Conservation (phyloP, 2,797 vertebrate genomes). For the Monodelphis domestica region DNA sequence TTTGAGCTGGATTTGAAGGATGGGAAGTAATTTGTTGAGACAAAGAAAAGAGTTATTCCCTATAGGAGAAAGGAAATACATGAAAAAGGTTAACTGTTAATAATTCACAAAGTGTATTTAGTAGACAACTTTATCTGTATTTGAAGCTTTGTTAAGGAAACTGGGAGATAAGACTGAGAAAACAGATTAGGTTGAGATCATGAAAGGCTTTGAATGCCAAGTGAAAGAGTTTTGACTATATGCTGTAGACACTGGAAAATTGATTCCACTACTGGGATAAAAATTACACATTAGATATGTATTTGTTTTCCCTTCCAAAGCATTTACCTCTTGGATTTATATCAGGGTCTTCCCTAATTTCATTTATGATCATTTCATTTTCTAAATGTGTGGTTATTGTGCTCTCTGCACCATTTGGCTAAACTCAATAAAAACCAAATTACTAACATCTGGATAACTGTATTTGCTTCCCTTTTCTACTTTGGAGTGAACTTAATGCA, state of each 20-base stretch:
- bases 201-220: not conserved
- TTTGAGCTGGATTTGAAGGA: not conserved
- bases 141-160: not conserved
- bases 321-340: not conserved
- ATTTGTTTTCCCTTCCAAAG: not conserved
- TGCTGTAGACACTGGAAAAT: not conserved
- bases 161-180: conserved; percentile 2
- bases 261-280: not conserved
- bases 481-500: not conserved
- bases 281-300: not conserved
- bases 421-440: conserved; percentile 4
- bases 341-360: not conserved
- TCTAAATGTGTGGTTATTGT: not conserved
- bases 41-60: not conserved
- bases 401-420: not conserved
- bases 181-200: not conserved
- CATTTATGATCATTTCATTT: not conserved
- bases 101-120: not conserved
- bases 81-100: not conserved
- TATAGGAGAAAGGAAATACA: not conserved
- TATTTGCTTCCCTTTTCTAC: conserved; percentile 1
- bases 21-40: not conserved
- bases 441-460: not conserved
- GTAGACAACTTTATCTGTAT: not conserved
- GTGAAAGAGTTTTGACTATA: not conserved